Percentiles rank a stretch among this genome's conserved stretches.
These are phyloP conservation scores for Hemicrepidius hirtus DNA, from an alignment of 2,888 invertebrate species.

Conservation along the genomic window DNA sequence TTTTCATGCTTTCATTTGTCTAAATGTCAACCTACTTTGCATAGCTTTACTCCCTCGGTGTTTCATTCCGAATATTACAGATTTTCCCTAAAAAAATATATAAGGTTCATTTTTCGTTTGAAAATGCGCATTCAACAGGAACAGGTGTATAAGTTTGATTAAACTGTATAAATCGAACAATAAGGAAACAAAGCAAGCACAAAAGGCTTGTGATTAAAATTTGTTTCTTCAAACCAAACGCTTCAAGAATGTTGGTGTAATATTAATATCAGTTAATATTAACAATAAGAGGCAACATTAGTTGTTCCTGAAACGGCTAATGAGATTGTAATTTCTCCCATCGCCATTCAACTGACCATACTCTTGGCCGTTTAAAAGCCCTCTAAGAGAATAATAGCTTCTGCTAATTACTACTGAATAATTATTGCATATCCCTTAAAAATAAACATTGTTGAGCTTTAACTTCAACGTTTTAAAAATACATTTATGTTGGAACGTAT, in stretches of 20 bases:
- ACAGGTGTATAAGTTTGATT: slow-evolving; percentile 10
- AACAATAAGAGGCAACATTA: background rate
- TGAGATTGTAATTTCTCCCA: slow-evolving; percentile 18
- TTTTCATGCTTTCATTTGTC: background rate
- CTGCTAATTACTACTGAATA: slow-evolving; percentile 4
- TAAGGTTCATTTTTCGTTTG: background rate
- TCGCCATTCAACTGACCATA: slow-evolving; percentile 22
- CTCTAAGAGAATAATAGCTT: background rate
- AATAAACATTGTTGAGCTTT: background rate
- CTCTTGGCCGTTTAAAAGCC: slow-evolving; percentile 2
- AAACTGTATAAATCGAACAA: background rate
- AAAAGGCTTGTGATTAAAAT: slow-evolving; percentile 3
- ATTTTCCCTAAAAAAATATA: background rate
- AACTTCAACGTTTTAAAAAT: too few species aligned
- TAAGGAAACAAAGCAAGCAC: slow-evolving; percentile 2
- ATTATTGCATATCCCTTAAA: background rate
- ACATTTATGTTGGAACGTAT: too few species aligned
- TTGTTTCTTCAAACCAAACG: background rate
- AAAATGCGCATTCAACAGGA: background rate
- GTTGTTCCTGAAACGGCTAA: slow-evolving; percentile 13
- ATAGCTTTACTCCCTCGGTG: background rate
- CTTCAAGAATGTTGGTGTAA: slow-evolving; percentile 4
- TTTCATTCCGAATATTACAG: background rate
- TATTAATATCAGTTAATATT: slow-evolving; percentile 1
- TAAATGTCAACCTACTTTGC: slow-evolving; percentile 20